phyloP scores from a whole-genome alignment of 1,140 invertebrate genomes.

The Dufourea novaeangliae region DNA sequence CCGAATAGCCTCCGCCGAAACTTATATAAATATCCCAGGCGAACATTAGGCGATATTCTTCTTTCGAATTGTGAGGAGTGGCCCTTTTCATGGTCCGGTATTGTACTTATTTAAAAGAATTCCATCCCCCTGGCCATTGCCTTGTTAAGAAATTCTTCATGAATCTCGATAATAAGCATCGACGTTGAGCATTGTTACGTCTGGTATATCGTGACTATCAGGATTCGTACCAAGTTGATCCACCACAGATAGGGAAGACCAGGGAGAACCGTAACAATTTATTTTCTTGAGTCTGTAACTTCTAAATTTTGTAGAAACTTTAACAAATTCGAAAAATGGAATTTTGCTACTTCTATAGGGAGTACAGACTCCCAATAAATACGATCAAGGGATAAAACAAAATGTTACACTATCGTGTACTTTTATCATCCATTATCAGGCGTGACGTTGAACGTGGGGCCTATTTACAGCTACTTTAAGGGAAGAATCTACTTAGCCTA shows the following conservation, averaged over 20 bases:
- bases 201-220: not conserved
- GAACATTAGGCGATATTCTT: constrained; percentile 41
- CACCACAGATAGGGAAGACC: too few relatives aligned
- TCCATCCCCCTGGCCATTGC: not conserved
- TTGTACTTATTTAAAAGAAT: constrained; percentile 46
- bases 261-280: too few relatives aligned
- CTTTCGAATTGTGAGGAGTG: constrained; percentile 30
- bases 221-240: not conserved
- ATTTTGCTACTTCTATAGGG: too few relatives aligned
- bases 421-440: constrained; percentile 3
- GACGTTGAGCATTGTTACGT: not conserved
- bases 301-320: too few relatives aligned
- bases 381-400: too few relatives aligned
- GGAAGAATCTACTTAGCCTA: constrained; percentile 35
- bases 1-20: constrained; percentile 40
- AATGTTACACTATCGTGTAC: not conserved
- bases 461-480: constrained; percentile 3
- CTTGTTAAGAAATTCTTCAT: constrained; percentile 51
- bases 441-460: not conserved
- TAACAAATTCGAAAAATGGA: too few relatives aligned
- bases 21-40: constrained; percentile 56
- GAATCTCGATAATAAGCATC: constrained; percentile 9
- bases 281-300: too few relatives aligned
- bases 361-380: too few relatives aligned
- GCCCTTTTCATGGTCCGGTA: constrained; percentile 34